Percentiles rank a stretch among this genome's conserved stretches.
These are phyloP conservation scores for Anoncus sp. DNA, from an alignment of 2,888 invertebrate genomes.

Conservation along the genomic window DNA sequence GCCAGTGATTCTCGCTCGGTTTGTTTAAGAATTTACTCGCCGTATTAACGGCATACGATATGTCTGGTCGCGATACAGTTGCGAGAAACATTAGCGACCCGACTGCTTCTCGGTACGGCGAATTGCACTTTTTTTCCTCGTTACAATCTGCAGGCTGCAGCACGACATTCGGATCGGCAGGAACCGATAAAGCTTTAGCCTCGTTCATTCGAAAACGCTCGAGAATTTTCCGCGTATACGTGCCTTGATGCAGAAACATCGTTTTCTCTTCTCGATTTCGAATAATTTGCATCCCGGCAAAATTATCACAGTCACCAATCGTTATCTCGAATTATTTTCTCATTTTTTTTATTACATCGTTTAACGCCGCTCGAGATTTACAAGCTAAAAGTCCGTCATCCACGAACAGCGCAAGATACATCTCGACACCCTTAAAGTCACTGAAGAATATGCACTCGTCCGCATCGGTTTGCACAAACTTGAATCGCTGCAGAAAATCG, in stretches of 20 bases:
- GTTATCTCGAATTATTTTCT: slow-evolving; percentile 60
- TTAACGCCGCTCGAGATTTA: slow-evolving; percentile 10
- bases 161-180: slow-evolving; percentile 52
- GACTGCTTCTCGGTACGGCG: slow-evolving; percentile 53
- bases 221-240: slow-evolving; percentile 54
- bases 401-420: slow-evolving; percentile 29
- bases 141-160: slow-evolving; percentile 30
- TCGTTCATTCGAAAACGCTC: slow-evolving; percentile 56
- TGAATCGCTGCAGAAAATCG: slow-evolving; percentile 45
- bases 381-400: slow-evolving; percentile 36
- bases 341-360: not conserved
- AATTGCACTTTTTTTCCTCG: slow-evolving; percentile 29
- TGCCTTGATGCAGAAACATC: slow-evolving; percentile 61
- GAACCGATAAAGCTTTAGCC: slow-evolving; percentile 45
- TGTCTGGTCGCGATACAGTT: slow-evolving; percentile 29
- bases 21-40: slow-evolving; percentile 54
- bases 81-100: slow-evolving; percentile 56
- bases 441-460: slow-evolving; percentile 66
- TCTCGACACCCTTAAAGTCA: not conserved
- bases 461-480: slow-evolving; percentile 44
- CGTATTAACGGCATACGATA: slow-evolving; percentile 41
- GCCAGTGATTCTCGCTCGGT: slow-evolving; percentile 26
- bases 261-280: slow-evolving; percentile 53
- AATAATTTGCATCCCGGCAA: slow-evolving; percentile 59
- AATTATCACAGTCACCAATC: slow-evolving; percentile 47